phyloP scores from a whole-genome alignment of 2,113 vertebrate species.

The Laticauda colubrina region DNA sequence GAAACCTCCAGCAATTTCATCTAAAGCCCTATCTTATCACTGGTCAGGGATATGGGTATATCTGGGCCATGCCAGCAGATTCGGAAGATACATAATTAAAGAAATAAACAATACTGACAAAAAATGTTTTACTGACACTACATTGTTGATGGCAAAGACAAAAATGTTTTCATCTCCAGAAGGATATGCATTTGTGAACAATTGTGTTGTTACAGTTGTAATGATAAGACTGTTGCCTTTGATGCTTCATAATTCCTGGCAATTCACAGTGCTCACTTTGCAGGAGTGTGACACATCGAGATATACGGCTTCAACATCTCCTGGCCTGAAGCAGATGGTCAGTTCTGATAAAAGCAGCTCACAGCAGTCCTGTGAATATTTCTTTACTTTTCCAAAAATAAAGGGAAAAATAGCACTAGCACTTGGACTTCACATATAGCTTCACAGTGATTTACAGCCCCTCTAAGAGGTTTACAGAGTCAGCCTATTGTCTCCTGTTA shows the following conservation, averaged over 20 bases:
- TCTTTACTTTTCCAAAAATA: not conserved
- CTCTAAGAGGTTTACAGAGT: too few relatives aligned
- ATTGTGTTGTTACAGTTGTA: not conserved
- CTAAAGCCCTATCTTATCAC: accelerated
- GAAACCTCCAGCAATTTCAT: slow-evolving; percentile 5
- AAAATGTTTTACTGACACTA: not conserved
- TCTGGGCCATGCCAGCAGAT: not conserved
- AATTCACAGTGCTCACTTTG: not conserved
- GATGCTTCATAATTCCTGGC: not conserved
- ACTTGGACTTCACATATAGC: too few relatives aligned
- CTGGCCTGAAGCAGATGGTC: not conserved
- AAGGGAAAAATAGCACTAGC: too few relatives aligned
- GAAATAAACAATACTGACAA: not conserved
- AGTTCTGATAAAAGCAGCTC: not conserved
- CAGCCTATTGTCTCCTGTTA: too few relatives aligned
- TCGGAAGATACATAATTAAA: not conserved
- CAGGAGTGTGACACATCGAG: not conserved
- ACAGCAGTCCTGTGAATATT: not conserved
- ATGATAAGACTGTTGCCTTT: not conserved
- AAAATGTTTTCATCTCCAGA: slow-evolving; percentile 17
- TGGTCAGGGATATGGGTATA: not conserved
- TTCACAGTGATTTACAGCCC: too few relatives aligned
- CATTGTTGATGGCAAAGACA: not conserved
- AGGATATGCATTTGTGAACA: not conserved
- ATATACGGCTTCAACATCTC: not conserved